Percentiles rank a stretch among this genome's conserved stretches.
phyloP scores from a whole-genome alignment of 2,113 vertebrate genomes.

The Poeciliopsis occidentalis region DNA sequence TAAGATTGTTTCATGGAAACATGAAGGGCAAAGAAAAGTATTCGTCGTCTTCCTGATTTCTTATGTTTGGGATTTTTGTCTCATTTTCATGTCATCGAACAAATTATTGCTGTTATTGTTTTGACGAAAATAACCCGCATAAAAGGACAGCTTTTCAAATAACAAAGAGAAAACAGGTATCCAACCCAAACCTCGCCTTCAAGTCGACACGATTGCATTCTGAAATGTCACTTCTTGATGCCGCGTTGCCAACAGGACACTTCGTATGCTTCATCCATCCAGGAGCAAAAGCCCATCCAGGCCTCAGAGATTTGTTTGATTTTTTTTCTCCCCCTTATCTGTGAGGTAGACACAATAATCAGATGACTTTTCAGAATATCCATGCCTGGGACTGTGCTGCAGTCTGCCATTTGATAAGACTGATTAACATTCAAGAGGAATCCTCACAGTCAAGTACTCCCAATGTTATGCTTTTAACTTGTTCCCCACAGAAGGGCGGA shows the following conservation, averaged over 20 bases:
- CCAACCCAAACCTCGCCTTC: too few relatives aligned
- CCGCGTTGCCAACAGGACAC: neutral
- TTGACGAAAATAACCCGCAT: neutral
- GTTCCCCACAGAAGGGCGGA: conserved; percentile 54
- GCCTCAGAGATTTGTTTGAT: neutral
- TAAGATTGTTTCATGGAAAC: neutral
- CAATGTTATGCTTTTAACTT: conserved; percentile 76
- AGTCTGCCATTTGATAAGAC: conserved; percentile 61
- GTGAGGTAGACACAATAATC: conserved; percentile 12
- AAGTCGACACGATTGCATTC: neutral
- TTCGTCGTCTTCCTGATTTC: neutral
- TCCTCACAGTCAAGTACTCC: conserved; percentile 67
- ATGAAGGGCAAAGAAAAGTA: neutral
- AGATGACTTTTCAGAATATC: conserved; percentile 23
- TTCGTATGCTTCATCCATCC: neutral
- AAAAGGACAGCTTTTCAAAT: neutral
- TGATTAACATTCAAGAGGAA: conserved; percentile 75
- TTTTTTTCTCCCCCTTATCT: neutral
- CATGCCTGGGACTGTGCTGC: conserved; percentile 51
- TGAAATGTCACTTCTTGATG: neutral
- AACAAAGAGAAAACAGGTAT: neutral
- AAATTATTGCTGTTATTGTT: neutral
- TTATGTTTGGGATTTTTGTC: neutral
- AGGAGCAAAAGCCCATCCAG: neutral
- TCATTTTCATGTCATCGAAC: neutral